Percentiles rank a stretch among this genome's conserved stretches.
These are phyloP conservation scores for Antheraea assamensis DNA, from an alignment of 2,888 invertebrate species.

Conservation along the genomic window DNA sequence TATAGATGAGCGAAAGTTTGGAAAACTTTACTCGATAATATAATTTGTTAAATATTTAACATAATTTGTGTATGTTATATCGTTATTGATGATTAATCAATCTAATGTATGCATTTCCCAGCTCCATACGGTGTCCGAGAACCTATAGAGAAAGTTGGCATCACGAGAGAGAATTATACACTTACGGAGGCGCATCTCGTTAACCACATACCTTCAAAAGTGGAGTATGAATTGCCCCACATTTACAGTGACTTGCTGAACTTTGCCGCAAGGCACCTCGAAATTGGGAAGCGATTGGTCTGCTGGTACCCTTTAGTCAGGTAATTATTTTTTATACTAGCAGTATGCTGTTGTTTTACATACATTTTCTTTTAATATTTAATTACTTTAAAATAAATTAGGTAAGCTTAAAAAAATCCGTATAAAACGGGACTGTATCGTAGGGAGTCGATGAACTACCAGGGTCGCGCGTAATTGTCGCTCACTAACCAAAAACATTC, in stretches of 20 bases:
- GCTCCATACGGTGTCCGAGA: conserved; percentile 99
- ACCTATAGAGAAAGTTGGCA: conserved; percentile 93
- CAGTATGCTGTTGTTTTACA: not conserved
- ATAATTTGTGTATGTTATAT: not conserved
- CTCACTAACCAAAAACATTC: no score
- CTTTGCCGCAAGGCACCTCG: conserved; percentile 91
- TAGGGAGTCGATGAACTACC: no score
- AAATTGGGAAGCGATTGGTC: conserved; percentile 90
- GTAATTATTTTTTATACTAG: conserved; percentile 59
- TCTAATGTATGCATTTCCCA: conserved; percentile 52
- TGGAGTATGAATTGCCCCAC: conserved; percentile 91
- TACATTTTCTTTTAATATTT: no score
- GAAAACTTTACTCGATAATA: not conserved
- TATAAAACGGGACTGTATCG: no score
- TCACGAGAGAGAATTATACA: conserved; percentile 82
- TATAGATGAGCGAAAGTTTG: not conserved
- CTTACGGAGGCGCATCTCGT: conserved; percentile 85
- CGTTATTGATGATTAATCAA: not conserved
- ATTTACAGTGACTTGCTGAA: conserved; percentile 92
- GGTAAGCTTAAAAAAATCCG: no score
- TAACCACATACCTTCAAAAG: conserved; percentile 91
- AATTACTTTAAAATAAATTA: not conserved
- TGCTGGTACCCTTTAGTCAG: conserved; percentile 97
- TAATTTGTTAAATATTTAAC: no score
- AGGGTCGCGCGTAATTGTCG: no score